Conservation (phyloP, 2,113 vertebrate genomes). For the Probosciger aterrimus region DNA sequence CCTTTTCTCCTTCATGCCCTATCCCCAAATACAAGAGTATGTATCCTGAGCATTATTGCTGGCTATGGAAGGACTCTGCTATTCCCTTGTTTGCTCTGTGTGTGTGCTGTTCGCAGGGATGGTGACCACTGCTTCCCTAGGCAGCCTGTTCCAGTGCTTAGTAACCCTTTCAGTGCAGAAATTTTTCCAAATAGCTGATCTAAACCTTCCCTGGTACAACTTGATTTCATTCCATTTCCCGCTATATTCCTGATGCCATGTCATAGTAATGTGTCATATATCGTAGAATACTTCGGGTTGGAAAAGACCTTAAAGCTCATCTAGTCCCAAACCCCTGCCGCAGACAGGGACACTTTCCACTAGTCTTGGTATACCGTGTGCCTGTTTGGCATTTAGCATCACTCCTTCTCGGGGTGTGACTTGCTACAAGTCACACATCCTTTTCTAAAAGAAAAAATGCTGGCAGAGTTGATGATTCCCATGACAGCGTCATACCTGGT, state of each 20-base stretch:
- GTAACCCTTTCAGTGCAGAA: not conserved
- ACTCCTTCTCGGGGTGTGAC: not conserved
- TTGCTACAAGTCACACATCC: not conserved
- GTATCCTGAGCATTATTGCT: not conserved
- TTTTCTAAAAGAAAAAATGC: not conserved
- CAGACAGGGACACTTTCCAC: not conserved
- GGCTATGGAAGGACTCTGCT: not conserved
- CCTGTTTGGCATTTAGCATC: no score
- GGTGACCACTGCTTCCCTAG: not conserved
- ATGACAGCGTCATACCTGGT: not conserved
- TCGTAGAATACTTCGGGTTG: not conserved
- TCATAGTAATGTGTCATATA: not conserved
- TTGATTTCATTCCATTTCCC: not conserved
- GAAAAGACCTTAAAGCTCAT: not conserved
- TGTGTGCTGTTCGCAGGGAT: not conserved
- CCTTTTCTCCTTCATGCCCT: not conserved
- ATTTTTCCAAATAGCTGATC: not conserved
- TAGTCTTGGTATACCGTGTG: fast-evolving
- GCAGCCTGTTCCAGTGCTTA: not conserved
- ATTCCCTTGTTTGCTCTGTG: not conserved
- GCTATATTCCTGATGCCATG: not conserved
- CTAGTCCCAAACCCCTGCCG: not conserved
- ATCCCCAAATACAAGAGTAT: no score
- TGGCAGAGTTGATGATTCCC: not conserved
- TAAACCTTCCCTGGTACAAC: not conserved